Evolutionary conservation across 2,797 vertebrate genomes (phyloP).

Genomic region (Eulemur mongoz): DNA sequence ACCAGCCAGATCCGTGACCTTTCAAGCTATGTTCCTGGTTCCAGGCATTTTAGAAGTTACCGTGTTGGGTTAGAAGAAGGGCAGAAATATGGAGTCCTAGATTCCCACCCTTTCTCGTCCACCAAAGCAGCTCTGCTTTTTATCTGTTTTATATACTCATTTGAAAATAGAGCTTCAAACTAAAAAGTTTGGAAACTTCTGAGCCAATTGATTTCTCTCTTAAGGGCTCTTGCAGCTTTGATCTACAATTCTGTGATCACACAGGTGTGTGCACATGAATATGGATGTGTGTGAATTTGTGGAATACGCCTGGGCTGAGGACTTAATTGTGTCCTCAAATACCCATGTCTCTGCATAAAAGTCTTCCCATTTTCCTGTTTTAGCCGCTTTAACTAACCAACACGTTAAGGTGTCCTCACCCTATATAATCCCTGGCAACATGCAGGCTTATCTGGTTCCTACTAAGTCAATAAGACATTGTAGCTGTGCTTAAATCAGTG

Average conservation of each 20-base stretch:
- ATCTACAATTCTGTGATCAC: slow-evolving; percentile 10
- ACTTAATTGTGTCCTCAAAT: slow-evolving; percentile 38
- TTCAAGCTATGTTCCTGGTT: not conserved
- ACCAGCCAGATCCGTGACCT: not conserved
- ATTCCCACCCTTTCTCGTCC: not conserved
- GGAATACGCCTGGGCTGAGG: not conserved
- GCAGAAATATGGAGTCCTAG: not conserved
- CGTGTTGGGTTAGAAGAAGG: not conserved
- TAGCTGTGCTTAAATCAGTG: not conserved
- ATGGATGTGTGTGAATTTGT: not conserved
- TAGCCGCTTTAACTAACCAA: not conserved
- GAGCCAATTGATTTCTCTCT: slow-evolving; percentile 37
- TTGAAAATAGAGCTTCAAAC: slow-evolving; percentile 39
- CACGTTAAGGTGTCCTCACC: not conserved
- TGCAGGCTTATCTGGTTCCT: not conserved
- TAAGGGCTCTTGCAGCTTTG: slow-evolving; percentile 7
- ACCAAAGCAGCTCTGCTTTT: not conserved
- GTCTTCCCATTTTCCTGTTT: slow-evolving; percentile 26
- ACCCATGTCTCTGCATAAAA: not conserved
- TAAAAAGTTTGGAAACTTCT: slow-evolving; percentile 15
- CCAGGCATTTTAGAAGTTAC: not conserved
- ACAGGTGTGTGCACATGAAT: slow-evolving; percentile 28
- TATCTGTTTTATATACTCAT: not conserved
- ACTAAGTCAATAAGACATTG: not conserved
- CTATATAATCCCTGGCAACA: not conserved